Evolutionary conservation across 2,113 vertebrate genomes (phyloP).

Genomic region (Heterotilapia buettikoferi): DNA sequence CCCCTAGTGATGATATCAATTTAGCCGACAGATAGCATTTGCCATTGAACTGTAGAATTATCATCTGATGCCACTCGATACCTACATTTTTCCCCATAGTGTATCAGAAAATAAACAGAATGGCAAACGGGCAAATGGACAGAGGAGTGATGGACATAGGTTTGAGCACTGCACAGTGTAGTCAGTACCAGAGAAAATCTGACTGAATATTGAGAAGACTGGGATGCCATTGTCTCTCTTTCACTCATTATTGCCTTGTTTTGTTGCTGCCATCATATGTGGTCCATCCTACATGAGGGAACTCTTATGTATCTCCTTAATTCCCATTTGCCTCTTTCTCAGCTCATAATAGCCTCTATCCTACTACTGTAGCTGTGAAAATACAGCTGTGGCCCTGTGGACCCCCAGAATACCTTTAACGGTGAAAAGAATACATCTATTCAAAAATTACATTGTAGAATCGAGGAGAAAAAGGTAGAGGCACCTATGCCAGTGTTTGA

Average conservation of each 20-base stretch:
- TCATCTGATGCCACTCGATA: slow-evolving; percentile 50
- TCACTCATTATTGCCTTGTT: background rate
- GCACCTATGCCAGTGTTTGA: background rate
- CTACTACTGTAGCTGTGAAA: background rate
- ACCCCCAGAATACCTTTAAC: background rate
- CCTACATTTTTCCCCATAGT: background rate
- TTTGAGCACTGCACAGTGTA: background rate
- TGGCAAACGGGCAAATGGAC: background rate
- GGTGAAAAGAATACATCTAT: background rate
- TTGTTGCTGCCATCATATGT: background rate
- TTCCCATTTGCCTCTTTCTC: background rate
- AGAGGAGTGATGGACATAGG: background rate
- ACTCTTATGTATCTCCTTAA: background rate
- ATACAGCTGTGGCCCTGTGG: background rate
- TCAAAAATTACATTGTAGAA: background rate
- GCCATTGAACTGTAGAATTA: slow-evolving; percentile 46
- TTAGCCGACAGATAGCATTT: slow-evolving; percentile 37
- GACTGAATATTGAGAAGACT: background rate
- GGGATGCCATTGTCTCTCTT: background rate
- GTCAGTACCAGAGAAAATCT: background rate
- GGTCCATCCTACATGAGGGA: background rate
- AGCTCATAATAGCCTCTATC: background rate
- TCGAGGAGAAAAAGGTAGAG: background rate
- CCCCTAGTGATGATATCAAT: slow-evolving; percentile 57
- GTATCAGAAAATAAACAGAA: slow-evolving; percentile 19